Base-by-base conservation (phyloP, 2,888 invertebrate genomes). In the Sinotaia quadrata region DNA sequence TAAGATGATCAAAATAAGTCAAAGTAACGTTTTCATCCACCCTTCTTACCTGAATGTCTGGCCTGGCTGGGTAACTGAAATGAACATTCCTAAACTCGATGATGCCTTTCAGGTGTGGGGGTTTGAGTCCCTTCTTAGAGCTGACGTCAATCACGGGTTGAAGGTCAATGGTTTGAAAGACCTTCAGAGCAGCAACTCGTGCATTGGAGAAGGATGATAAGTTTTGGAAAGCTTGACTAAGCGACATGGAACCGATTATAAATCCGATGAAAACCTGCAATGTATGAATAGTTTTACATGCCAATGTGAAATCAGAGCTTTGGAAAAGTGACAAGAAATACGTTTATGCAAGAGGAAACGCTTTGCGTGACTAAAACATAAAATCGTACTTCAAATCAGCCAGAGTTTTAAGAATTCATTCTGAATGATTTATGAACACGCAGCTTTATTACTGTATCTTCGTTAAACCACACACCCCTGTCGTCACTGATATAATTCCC, bases 211-310 rank as follows among this genome's bases (percentile, higher is more conserved):
- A 71, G 36, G 79, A 76, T 67, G 84, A 81, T 0, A 87, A 34
- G 59, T 78, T 81, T 0, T 88, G 88, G 2, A 83, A 78, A 10
- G 87, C 84, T 70, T 85, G 81, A 21, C 88, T 87, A n/a, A 88
- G 72, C 5, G 86, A 82, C 67, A 87, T 85, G 0, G 87, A 87
- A 31, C 84, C 87, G 70, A 87, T 84, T 37, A 88, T 49, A 3
- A 88, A 83, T 36, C 79, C 92, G 88, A 95, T 95, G 88, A 95
- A 95, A 34, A 94, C 94, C 94, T 94, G 81, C 7, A 78, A 57
- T 21, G 58, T 41, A 71, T 21, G 47, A 34, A 31, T 12, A 66
- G n/a, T n/a, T n/a, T n/a, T n/a, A n/a, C n/a, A n/a, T n/a, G n/a
- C n/a, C n/a, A n/a, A n/a, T n/a, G n/a, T n/a, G n/a, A n/a, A n/a